A percentile compares a stretch with the other conserved stretches of the same genome.
These are phyloP conservation scores for Ornithoptera alexandrae DNA, from an alignment of 2,888 invertebrate species.

Conservation along the genomic window DNA sequence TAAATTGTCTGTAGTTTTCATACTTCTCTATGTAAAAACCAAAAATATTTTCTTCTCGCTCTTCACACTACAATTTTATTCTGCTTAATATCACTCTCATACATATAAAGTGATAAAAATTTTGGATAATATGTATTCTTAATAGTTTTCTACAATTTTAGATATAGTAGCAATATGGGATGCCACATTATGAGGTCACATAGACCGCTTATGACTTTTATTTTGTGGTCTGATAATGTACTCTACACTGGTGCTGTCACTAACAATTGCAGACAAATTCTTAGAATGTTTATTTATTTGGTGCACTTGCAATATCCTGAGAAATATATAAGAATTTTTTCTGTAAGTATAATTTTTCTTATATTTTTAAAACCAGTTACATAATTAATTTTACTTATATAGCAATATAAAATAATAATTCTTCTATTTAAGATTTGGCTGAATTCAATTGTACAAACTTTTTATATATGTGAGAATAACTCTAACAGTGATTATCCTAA, in stretches of 20 bases:
- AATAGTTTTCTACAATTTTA: constrained; percentile 33
- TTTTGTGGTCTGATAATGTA: constrained; percentile 61
- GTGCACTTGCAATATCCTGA: constrained; percentile 64
- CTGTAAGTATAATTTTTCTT: constrained; percentile 47
- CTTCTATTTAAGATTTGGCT: constrained; percentile 59
- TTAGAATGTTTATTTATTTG: constrained; percentile 57
- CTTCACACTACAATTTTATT: too few species aligned
- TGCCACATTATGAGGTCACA: constrained; percentile 59
- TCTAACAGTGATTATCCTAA: constrained; percentile 64
- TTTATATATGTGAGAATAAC: constrained; percentile 60
- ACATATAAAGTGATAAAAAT: not conserved
- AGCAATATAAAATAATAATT: not conserved
- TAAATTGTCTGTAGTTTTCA: too few species aligned
- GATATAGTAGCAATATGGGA: constrained; percentile 56
- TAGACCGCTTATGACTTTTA: constrained; percentile 60
- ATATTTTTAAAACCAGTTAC: not conserved
- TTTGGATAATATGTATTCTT: constrained; percentile 1
- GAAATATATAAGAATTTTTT: constrained; percentile 55
- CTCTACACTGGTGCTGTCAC: constrained; percentile 59
- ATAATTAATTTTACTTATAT: not conserved
- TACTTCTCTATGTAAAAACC: too few species aligned
- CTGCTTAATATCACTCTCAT: too few species aligned
- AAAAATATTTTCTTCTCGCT: too few species aligned
- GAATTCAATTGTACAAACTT: constrained; percentile 60
- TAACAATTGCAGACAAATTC: constrained; percentile 57